Conservation (phyloP, 2,888 invertebrate genomes). For the Yponomeuta sedellus region DNA sequence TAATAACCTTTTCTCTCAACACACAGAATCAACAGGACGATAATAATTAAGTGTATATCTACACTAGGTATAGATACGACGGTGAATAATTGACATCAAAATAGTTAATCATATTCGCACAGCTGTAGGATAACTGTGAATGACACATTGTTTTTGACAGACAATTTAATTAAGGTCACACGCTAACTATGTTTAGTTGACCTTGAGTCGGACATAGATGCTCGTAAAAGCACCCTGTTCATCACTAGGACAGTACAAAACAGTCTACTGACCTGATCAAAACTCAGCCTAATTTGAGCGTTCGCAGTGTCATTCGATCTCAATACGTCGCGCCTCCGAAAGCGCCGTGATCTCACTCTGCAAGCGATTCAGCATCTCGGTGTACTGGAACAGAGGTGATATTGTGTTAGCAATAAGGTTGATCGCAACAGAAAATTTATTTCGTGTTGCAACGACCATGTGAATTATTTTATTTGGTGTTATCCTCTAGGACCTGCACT, state of each 20-base stretch:
- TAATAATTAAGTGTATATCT: not conserved
- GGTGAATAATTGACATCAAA: not conserved
- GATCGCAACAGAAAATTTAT: too few relatives aligned
- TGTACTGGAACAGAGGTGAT: slow-evolving; percentile 39
- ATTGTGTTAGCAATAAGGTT: not conserved
- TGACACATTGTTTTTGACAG: too few relatives aligned
- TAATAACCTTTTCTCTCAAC: not conserved
- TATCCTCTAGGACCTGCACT: too few relatives aligned
- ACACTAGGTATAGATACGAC: not conserved
- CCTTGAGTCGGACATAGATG: too few relatives aligned
- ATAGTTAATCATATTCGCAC: not conserved
- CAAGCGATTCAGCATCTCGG: slow-evolving; percentile 55
- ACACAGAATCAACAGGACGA: not conserved
- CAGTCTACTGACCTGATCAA: not conserved
- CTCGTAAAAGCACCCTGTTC: not conserved
- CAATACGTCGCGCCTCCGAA: slow-evolving; percentile 30
- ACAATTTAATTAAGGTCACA: too few relatives aligned
- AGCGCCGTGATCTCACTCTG: slow-evolving; percentile 55
- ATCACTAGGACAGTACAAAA: not conserved
- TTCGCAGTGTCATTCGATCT: slow-evolving; percentile 20
- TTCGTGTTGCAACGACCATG: too few relatives aligned
- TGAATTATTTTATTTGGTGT: too few relatives aligned
- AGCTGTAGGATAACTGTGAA: not conserved
- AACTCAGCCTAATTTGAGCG: not conserved
- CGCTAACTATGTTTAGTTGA: too few relatives aligned